A percentile compares a stretch with the other conserved stretches of the same genome.
phyloP scores from a whole-genome alignment of 2,797 vertebrate genomes.

The Tapera naevia region DNA sequence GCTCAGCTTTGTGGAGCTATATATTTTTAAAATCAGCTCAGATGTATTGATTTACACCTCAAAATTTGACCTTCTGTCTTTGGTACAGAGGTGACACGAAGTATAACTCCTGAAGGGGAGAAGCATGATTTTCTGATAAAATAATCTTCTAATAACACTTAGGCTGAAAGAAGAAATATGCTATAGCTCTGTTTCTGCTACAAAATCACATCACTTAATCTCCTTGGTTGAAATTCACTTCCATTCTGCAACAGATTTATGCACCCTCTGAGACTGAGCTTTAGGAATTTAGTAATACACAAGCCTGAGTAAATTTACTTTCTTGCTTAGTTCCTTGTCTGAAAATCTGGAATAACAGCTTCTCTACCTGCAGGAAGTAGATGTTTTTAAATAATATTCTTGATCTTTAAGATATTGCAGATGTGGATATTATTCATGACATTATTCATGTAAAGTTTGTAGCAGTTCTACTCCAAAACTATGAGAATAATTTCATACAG shows the following conservation, averaged over 20 bases:
- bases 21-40: neutral
- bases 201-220: slow-evolving; percentile 4
- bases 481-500: neutral
- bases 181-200: neutral
- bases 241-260: slow-evolving; percentile 12
- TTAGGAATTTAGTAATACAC: neutral
- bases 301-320: neutral
- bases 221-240: neutral
- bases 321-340: neutral
- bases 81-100: neutral
- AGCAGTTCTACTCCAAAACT: neutral
- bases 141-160: neutral
- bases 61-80: neutral
- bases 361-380: neutral
- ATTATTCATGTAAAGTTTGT: neutral
- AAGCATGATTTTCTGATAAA: neutral
- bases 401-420: neutral
- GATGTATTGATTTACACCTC: neutral
- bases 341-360: neutral
- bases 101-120: neutral
- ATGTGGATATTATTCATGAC: neutral
- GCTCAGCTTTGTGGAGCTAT: neutral
- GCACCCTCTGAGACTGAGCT: neutral
- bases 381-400: neutral
- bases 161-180: neutral